A percentile compares a stretch with the other conserved stretches of the same genome.
phyloP scores from a whole-genome alignment of 1,140 invertebrate species.

The Littorina saxatilis region DNA sequence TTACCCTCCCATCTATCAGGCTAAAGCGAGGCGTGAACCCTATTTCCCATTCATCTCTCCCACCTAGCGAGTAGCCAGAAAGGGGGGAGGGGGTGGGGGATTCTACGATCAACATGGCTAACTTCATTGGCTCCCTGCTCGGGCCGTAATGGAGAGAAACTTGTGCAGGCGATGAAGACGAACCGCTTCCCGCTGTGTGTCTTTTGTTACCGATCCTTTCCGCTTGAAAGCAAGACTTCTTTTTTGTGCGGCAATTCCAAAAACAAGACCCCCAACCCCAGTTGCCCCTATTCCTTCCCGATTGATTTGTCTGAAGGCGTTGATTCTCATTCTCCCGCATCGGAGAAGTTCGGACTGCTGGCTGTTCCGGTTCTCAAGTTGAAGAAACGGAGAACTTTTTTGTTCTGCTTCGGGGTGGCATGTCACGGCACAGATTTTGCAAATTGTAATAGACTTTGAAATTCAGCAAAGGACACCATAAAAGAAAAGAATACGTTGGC shows the following conservation, averaged over 20 bases:
- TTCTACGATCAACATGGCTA: not conserved
- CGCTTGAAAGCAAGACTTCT: not conserved
- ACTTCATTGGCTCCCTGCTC: conserved; percentile 19
- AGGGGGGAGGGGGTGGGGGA: conserved; percentile 10
- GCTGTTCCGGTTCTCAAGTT: too few relatives aligned
- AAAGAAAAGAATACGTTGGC: too few relatives aligned
- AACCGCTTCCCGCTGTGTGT: not conserved
- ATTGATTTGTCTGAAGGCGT: too few relatives aligned
- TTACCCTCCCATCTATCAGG: conserved; percentile 32
- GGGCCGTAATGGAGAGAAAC: conserved; percentile 6
- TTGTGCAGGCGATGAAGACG: conserved; percentile 5
- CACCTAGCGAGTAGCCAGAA: not conserved
- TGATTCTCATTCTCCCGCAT: too few relatives aligned
- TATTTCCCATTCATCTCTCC: conserved; percentile 24
- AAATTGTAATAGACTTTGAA: too few relatives aligned
- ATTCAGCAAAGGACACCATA: too few relatives aligned
- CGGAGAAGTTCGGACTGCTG: too few relatives aligned
- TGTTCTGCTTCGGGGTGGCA: too few relatives aligned
- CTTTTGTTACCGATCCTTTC: not conserved
- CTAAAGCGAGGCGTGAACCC: conserved; percentile 33
- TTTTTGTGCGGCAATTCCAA: not conserved
- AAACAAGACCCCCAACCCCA: not conserved
- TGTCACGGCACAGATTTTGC: too few relatives aligned
- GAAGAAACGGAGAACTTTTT: too few relatives aligned
- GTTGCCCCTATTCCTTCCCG: too few relatives aligned